Conservation (phyloP, 2,888 invertebrate genomes). For the Scelioninae gen. 1 region DNA sequence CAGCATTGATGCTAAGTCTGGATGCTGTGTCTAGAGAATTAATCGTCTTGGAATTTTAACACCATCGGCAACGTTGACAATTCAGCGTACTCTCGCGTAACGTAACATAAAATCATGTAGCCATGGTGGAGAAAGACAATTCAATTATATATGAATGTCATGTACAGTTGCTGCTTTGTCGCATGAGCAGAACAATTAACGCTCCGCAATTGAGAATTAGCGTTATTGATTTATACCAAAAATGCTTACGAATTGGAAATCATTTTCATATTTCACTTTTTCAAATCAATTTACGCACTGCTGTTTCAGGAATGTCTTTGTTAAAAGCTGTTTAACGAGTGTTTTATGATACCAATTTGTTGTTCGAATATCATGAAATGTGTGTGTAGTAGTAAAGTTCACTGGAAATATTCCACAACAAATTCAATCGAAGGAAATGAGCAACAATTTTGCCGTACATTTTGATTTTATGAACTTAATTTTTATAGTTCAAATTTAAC, state of each 20-base stretch:
- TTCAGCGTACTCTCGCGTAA: slow-evolving; percentile 30
- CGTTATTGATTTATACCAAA: slow-evolving; percentile 55
- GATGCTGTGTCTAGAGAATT: slow-evolving; percentile 57
- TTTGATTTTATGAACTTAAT: too few species aligned
- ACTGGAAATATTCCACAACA: too few species aligned
- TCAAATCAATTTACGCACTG: not conserved
- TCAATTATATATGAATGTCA: slow-evolving; percentile 56
- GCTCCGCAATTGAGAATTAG: slow-evolving; percentile 34
- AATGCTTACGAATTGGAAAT: slow-evolving; percentile 34
- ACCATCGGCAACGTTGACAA: slow-evolving; percentile 43
- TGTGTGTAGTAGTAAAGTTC: too few species aligned
- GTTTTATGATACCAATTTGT: too few species aligned
- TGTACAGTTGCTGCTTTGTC: slow-evolving; percentile 54
- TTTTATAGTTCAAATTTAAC: too few species aligned
- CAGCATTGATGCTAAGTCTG: slow-evolving; percentile 53
- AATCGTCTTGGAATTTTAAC: slow-evolving; percentile 65
- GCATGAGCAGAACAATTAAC: slow-evolving; percentile 55
- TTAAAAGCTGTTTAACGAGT: too few species aligned
- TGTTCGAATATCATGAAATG: too few species aligned
- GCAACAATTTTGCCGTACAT: too few species aligned
- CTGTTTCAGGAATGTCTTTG: not conserved
- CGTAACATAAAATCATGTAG: slow-evolving; percentile 41
- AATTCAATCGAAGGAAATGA: too few species aligned
- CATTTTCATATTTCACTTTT: slow-evolving; percentile 18
- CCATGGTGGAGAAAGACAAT: slow-evolving; percentile 57